Base-by-base conservation (phyloP, 2,113 vertebrate genomes). In the Corydoras maculifer region DNA sequence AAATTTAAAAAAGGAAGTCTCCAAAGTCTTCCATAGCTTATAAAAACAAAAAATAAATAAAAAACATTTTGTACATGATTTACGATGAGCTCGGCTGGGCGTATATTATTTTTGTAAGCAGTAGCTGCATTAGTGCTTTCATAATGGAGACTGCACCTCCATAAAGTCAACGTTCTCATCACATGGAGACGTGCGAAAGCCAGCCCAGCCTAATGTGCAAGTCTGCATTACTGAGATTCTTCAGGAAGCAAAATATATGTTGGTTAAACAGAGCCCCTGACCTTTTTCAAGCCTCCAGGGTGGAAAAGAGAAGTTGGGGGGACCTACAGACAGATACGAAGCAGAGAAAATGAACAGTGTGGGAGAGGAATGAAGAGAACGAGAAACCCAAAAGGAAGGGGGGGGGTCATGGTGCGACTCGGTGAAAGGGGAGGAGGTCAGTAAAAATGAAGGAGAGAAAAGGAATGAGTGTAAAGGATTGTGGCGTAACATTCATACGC, bases 221-320 rank as follows among this genome's bases (percentile, higher is more conserved):
- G 79, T 80, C 82, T 82, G 73, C 79, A 54, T 79, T 82, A 62
- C 58, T 75, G 63, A 73, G 50, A 76, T 76, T 76, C 62, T 61
- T 73, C 62, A 65, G 77, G 77, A 75, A 79, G 71, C 73, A 78
- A 78, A 73, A 74, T 79, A 54, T 68, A 73, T 71, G 50, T 70
- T 69, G 62, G 74, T 68, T 58, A 70, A 79, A 75, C 65, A 75
- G 65, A 63, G 67, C 75, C 35, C 57, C 50, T 73, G 65, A 79
- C 70, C 75, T 74, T 76, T 64, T 77, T 74, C 76, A 62, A 62
- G 43, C 50, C 31, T 62, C 69, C 15, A 62, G 50, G 67, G 31
- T 68, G 69, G 64, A 71, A 61, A 77, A 70, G 29, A 29, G 51
- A 43, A 14, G 29, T 18, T 18, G 63, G 32, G 70, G 64, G 35